Evolutionary conservation across 1,140 invertebrate genomes (phyloP), one percentile per base, ranked within the genome.

Genomic region (Episyrphus balteatus): DNA sequence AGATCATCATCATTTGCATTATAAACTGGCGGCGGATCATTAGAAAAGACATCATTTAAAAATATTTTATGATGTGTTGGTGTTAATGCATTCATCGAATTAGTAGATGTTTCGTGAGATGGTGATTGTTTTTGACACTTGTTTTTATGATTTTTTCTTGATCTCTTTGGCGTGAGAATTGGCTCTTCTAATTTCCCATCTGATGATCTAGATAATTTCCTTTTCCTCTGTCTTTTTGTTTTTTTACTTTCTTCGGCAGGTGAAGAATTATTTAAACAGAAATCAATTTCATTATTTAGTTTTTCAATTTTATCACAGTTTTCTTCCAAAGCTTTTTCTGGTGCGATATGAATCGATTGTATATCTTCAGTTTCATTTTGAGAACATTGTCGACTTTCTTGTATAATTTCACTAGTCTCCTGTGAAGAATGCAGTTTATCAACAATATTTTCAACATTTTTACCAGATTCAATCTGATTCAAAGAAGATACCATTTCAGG

Each of bases 1-100:
- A 26, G 21, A 26, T 26, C 21, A 26, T 38, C 44, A 47, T 47
- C 44, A n/a, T 50, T 44, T 17, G 19, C 36, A 10, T 43, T 49
- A n/a, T 44, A 30, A 2, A 39, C 32, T 8, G 17, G 17, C 1
- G 48, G 48, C 30, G 44, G 13, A 13, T 9, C 15, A 12, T 15
- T 30, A n/a, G 17, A 31, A 31, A 38, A 36, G 2, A 44, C 43
- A 12, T 30, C 26, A 17, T 14, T 18, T 26, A 18, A 11, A 15
- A 2, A 13, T 12, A 36, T 17, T 13, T 15, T 17, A 44, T 31
- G 42, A 44, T 44, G 42, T 13, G 15, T 15, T 44, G 18, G 31
- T 32, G 31, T 44, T 44, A 9, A 47, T 40, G 14, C 34, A 30
- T 32, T 47, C 18, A n/a, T 11, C 31, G 44, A 45, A 15, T 14